phyloP scores from a whole-genome alignment of 2,797 vertebrate genomes.

The Anabas testudineus region DNA sequence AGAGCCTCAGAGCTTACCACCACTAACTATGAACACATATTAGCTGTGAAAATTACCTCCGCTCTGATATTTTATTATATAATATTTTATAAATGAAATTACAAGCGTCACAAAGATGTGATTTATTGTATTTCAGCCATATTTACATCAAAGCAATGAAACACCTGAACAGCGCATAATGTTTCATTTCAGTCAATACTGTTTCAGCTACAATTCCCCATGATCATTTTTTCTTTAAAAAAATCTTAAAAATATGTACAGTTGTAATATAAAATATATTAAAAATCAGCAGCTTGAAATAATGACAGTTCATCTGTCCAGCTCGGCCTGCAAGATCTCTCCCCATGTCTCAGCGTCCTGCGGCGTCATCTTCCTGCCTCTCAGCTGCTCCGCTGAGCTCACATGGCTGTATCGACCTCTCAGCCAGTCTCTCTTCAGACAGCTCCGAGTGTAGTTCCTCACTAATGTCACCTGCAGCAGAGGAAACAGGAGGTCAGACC shows the following conservation, averaged over 20 bases:
- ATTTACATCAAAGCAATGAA: conserved; percentile 28
- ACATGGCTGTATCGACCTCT: conserved; percentile 90
- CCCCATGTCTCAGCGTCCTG: conserved; percentile 91
- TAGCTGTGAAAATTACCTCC: too few relatives aligned
- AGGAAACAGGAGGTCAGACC: background rate
- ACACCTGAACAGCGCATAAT: background rate
- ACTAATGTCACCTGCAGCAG: conserved; percentile 85
- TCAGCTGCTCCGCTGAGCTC: conserved; percentile 82
- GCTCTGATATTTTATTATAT: too few relatives aligned
- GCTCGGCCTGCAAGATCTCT: conserved; percentile 93
- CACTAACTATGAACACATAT: too few relatives aligned
- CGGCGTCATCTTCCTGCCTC: conserved; percentile 84
- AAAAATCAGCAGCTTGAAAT: background rate
- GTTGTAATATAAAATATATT: conserved; percentile 28
- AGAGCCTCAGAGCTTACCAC: too few relatives aligned
- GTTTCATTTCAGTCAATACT: background rate
- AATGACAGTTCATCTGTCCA: conserved; percentile 83
- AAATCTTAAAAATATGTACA: conserved; percentile 44
- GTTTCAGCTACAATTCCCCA: background rate
- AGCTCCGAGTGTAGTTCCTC: conserved; percentile 90
- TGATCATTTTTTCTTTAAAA: conserved; percentile 23
- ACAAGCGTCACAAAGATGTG: background rate
- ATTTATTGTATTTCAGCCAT: conserved; percentile 32
- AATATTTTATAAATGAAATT: too few relatives aligned
- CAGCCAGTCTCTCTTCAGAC: conserved; percentile 90